Conservation (phyloP, 2,888 invertebrate genomes). For the Tachystola acroxantha region DNA sequence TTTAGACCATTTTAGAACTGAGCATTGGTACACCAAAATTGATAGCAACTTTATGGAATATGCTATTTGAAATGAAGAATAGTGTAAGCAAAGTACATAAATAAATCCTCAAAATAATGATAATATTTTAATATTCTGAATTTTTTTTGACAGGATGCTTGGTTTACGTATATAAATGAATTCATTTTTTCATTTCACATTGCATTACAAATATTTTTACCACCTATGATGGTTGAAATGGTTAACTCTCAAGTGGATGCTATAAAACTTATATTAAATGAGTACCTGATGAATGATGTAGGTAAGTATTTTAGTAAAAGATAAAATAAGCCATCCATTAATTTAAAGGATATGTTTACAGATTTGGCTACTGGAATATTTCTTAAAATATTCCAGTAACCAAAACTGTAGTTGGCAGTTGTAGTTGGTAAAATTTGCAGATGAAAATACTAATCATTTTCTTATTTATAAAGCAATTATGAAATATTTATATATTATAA, state of each 20-base stretch:
- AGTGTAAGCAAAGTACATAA: background rate
- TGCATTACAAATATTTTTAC: background rate
- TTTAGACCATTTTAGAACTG: slow-evolving; percentile 6
- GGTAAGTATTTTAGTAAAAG: slow-evolving; percentile 2
- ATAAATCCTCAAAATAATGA: no score
- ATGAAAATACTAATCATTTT: no score
- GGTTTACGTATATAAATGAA: background rate
- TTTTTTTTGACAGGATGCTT: background rate
- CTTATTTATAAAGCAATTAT: no score
- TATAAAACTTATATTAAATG: background rate
- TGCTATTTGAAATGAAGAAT: slow-evolving; percentile 1
- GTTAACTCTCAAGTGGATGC: background rate
- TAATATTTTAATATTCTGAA: no score
- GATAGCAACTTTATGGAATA: slow-evolving; percentile 5
- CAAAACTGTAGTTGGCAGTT: no score
- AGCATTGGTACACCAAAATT: slow-evolving; percentile 6
- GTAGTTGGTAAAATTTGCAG: no score
- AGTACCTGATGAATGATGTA: background rate
- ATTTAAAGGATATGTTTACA: no score
- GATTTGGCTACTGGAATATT: no score
- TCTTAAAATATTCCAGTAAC: no score
- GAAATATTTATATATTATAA: no score
- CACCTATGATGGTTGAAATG: background rate
- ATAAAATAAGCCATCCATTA: no score
- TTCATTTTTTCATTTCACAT: background rate